Evolutionary conservation across 2,797 vertebrate genomes (phyloP).

Genomic region (Mormyrops attenuatus): DNA sequence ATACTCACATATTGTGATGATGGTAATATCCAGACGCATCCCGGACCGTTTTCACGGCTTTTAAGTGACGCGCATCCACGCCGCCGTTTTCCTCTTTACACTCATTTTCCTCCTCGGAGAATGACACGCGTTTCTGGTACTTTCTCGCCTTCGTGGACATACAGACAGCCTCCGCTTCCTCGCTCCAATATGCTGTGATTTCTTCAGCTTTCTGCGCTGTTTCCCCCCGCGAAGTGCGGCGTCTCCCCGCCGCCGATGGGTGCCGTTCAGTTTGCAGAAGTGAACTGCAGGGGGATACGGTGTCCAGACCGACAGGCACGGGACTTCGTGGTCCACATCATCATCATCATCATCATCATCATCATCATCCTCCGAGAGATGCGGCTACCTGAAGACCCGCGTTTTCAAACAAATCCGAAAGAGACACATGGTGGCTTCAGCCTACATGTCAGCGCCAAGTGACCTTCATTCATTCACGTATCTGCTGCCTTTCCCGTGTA

Average conservation of each 20-base stretch:
- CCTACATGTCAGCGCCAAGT: background rate
- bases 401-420: background rate
- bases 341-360: conserved; percentile 3
- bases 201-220: background rate
- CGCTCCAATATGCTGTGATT: background rate
- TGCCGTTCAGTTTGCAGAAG: conserved; percentile 9
- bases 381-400: background rate
- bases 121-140: conserved; percentile 35
- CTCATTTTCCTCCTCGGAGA: conserved; percentile 43
- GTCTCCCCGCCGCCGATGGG: background rate
- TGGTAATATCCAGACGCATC: conserved; percentile 33
- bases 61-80: conserved; percentile 44
- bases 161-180: background rate
- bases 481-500: background rate
- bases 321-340: conserved; percentile 6
- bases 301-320: conserved; percentile 13
- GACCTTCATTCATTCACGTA: background rate
- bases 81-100: conserved; percentile 51
- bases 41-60: conserved; percentile 26
- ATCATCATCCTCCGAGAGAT: background rate
- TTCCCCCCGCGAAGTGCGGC: background rate
- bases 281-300: conserved; percentile 18
- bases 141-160: conserved; percentile 20
- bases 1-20: conserved; percentile 24
- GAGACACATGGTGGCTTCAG: background rate